Evolutionary conservation across 92 coral and sea anemone species (phyloP).

Genomic region (Phymanthus crucifer): DNA sequence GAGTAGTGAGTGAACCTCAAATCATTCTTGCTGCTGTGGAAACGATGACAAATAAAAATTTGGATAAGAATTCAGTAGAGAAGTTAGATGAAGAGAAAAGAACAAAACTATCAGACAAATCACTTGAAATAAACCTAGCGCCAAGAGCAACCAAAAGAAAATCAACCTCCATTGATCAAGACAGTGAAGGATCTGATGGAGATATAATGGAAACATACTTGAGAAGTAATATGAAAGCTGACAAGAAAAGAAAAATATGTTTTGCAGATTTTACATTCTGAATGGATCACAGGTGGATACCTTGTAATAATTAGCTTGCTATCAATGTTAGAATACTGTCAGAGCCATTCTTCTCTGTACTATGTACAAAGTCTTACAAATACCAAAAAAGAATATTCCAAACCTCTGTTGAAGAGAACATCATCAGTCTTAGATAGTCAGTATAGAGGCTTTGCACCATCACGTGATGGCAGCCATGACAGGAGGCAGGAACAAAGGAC

Average conservation of each 20-base stretch:
- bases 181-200: not conserved
- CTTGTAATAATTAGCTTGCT: not conserved
- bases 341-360: too few species aligned
- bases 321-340: not conserved
- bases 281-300: not conserved
- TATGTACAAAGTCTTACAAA: too few species aligned
- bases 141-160: slow-evolving; percentile 10
- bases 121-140: not conserved
- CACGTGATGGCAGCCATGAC: too few species aligned
- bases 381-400: too few species aligned
- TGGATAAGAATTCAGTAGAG: not conserved
- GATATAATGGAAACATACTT: slow-evolving; percentile 24
- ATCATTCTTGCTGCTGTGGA: not conserved
- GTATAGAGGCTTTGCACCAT: too few species aligned
- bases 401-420: too few species aligned
- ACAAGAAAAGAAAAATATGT: slow-evolving; percentile 26
- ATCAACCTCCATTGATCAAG: not conserved
- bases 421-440: too few species aligned
- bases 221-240: not conserved
- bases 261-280: slow-evolving; percentile 1
- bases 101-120: not conserved
- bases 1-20: not conserved
- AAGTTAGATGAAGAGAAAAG: not conserved
- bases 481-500: too few species aligned
- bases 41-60: not conserved